Conservation (phyloP, 2,113 vertebrate species). For the Tretioscincus oriximinensis region DNA sequence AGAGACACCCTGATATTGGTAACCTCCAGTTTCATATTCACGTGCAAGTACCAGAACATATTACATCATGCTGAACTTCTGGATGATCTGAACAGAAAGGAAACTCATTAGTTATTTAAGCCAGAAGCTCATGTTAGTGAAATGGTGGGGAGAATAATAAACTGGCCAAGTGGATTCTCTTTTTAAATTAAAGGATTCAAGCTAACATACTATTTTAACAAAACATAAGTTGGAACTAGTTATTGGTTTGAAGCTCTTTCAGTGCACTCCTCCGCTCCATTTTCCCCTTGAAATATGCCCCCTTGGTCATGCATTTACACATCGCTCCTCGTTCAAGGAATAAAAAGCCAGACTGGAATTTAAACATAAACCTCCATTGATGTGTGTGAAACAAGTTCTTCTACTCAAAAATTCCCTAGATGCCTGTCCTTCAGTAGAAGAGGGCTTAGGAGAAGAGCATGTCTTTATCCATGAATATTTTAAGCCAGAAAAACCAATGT, state of each 20-base stretch:
- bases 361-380: no score
- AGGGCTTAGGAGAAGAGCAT: no score
- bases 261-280: no score
- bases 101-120: slow-evolving; percentile 9
- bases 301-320: no score
- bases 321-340: no score
- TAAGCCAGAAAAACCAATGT: no score
- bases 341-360: no score
- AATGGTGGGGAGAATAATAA: not conserved
- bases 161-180: not conserved
- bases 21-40: slow-evolving; percentile 5
- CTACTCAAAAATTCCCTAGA: no score
- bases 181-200: not conserved
- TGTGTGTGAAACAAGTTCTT: no score
- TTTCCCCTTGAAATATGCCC: no score
- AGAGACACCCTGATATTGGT: not conserved
- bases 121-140: not conserved
- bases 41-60: slow-evolving; percentile 5
- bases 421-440: no score
- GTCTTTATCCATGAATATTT: no score
- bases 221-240: not conserved
- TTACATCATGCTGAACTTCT: not conserved
- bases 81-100: slow-evolving; percentile 39
- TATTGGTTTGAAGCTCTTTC: not conserved
- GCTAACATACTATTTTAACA: not conserved